A percentile compares a stretch with the other conserved stretches of the same genome.
phyloP scores from a whole-genome alignment of 2,797 vertebrate genomes.

The Oreochromis mossambicus region DNA sequence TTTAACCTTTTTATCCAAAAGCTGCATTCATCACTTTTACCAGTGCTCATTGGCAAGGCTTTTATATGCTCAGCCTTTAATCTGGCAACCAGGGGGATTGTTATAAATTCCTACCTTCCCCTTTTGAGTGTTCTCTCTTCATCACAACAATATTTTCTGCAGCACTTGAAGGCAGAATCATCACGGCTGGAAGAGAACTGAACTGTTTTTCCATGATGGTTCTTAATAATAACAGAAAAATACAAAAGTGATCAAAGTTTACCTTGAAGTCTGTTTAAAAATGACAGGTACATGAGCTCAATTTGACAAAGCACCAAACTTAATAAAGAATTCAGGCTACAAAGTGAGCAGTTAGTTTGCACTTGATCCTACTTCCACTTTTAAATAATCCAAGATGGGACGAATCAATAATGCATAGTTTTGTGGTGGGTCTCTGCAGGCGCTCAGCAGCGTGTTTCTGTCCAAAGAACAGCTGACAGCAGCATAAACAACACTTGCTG shows the following conservation, averaged over 20 bases:
- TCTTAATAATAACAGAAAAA: background rate
- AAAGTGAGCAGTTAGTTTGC: slow-evolving; percentile 1
- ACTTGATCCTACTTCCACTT: background rate
- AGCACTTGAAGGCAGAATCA: background rate
- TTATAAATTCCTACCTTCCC: background rate
- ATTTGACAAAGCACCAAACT: background rate
- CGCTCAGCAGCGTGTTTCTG: background rate
- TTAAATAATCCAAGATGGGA: background rate
- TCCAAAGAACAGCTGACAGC: background rate
- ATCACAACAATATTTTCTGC: background rate
- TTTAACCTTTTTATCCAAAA: background rate
- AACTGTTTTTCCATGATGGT: background rate
- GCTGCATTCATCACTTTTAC: background rate
- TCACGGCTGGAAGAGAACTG: background rate
- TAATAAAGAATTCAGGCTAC: background rate
- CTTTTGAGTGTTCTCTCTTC: background rate
- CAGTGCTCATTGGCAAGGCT: background rate
- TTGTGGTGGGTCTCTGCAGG: background rate
- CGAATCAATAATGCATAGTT: slow-evolving; percentile 6
- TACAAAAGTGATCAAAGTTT: background rate
- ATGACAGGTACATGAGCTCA: background rate
- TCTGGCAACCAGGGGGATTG: background rate
- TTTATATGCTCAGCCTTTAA: slow-evolving; percentile 2
- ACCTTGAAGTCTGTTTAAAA: background rate
- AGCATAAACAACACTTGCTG: background rate